phyloP scores from a whole-genome alignment of 2,797 vertebrate genomes.

The Choloepus didactylus region DNA sequence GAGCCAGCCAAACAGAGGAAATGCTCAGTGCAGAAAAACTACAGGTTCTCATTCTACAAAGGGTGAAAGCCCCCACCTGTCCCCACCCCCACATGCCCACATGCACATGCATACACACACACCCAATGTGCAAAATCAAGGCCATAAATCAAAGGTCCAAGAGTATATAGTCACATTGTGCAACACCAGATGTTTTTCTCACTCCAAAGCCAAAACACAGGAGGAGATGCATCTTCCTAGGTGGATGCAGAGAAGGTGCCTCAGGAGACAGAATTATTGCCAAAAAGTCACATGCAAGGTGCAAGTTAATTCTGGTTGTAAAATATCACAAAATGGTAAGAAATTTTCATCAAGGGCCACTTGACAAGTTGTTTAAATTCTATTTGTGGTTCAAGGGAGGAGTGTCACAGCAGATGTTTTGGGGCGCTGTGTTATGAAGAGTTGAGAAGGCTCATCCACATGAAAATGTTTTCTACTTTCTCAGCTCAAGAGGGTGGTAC shows the following conservation, averaged over 20 bases:
- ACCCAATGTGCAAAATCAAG: neutral
- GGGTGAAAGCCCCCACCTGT: neutral
- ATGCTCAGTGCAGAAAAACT: neutral
- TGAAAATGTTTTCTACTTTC: slow-evolving; percentile 52
- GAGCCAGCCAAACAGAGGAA: slow-evolving; percentile 7
- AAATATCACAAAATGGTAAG: neutral
- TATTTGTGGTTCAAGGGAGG: neutral
- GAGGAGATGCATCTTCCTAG: neutral
- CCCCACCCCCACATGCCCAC: neutral
- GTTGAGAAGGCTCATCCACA: neutral
- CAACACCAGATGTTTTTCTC: neutral
- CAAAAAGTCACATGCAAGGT: neutral
- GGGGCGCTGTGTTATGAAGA: neutral
- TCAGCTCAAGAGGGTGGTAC: neutral
- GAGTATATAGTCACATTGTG: neutral
- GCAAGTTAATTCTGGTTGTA: slow-evolving; percentile 12
- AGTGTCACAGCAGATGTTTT: neutral
- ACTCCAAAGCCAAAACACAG: slow-evolving; percentile 30
- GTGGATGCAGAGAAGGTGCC: neutral
- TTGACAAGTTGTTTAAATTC: slow-evolving; percentile 25
- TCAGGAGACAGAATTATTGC: slow-evolving; percentile 9
- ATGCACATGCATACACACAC: neutral
- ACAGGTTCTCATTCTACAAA: neutral
- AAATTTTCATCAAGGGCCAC: neutral
- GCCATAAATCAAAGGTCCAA: neutral